Conservation (phyloP, 2,888 invertebrate species). For the Steinernema hermaphroditum region DNA sequence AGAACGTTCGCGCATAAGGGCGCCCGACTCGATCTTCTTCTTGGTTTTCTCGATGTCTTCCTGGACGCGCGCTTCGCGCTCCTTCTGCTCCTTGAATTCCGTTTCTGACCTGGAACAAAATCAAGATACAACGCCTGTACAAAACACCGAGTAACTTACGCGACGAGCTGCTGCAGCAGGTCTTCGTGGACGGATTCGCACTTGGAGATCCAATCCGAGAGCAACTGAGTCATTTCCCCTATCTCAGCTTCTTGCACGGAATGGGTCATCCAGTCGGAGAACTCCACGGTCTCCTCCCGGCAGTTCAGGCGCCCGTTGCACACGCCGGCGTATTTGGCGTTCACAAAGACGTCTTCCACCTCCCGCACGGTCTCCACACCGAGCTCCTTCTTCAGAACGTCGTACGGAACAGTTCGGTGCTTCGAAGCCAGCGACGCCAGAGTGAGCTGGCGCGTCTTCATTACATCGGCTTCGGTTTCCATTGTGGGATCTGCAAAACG, state of each 20-base stretch:
- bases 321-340: conserved; percentile 4
- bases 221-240: background rate
- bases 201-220: background rate
- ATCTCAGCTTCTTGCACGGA: background rate
- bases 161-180: background rate
- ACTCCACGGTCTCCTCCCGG: conserved; percentile 15
- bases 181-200: conserved; percentile 5
- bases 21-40: conserved; percentile 22
- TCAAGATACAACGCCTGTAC: no score
- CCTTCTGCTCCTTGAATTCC: conserved; percentile 22
- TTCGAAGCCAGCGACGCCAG: conserved; percentile 12
- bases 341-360: conserved; percentile 9
- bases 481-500: no score
- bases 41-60: conserved; percentile 24
- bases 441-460: conserved; percentile 2
- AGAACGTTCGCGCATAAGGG: background rate
- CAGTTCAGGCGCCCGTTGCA: conserved; percentile 28
- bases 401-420: background rate
- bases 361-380: conserved; percentile 6
- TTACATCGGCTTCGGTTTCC: background rate
- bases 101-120: conserved; percentile 9
- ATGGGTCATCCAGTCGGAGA: conserved; percentile 23
- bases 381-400: conserved; percentile 1
- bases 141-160: background rate
- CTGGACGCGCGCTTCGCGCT: conserved; percentile 25